Evolutionary conservation across 2,888 invertebrate genomes (phyloP).

Genomic region (Augiades crinisus): DNA sequence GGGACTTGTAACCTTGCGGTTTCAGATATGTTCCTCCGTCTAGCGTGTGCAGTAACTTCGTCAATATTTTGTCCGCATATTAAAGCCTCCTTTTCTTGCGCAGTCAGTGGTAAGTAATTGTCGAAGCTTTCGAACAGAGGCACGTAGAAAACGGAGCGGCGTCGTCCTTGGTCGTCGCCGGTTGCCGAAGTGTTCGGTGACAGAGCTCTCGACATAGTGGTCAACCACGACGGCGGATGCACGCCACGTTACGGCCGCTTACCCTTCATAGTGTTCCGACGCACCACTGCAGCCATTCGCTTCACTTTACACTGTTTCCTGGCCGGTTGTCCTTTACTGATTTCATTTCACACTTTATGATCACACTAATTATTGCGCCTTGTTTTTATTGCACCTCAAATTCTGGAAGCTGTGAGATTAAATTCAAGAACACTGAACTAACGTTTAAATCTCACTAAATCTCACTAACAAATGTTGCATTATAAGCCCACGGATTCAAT

Average conservation of each 20-base stretch:
- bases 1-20: constrained; percentile 52
- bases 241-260: constrained; percentile 61
- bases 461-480: constrained; percentile 40
- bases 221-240: constrained; percentile 51
- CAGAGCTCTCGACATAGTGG: constrained; percentile 65
- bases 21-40: constrained; percentile 57
- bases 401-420: background rate
- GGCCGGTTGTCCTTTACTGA: constrained; percentile 43
- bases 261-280: constrained; percentile 53
- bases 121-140: constrained; percentile 84
- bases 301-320: constrained; percentile 55
- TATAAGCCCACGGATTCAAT: constrained; percentile 38
- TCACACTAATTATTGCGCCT: constrained; percentile 46
- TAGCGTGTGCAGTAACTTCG: constrained; percentile 47
- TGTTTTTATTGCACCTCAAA: background rate
- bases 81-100: constrained; percentile 71
- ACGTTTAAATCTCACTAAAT: constrained; percentile 3
- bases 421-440: no score
- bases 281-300: constrained; percentile 63
- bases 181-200: constrained; percentile 55
- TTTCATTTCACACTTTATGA: constrained; percentile 57
- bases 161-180: constrained; percentile 78
- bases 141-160: constrained; percentile 89
- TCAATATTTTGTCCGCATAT: constrained; percentile 59
- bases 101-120: constrained; percentile 79